Base-by-base conservation (phyloP, 2,113 vertebrate genomes). In the Eptesicus fuscus region DNA sequence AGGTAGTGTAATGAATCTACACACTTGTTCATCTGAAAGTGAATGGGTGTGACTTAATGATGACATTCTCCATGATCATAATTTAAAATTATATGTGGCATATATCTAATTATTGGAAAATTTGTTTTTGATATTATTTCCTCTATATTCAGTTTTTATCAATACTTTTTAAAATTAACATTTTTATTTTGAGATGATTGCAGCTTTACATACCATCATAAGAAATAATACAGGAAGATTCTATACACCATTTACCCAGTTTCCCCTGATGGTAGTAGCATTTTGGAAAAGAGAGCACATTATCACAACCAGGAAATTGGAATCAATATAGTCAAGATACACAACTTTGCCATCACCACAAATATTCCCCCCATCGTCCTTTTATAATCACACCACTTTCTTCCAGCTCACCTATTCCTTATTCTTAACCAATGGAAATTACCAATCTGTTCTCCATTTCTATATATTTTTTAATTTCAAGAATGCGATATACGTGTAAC, bases 51-150 rank as follows among this genome's bases (percentile, higher is more conserved):
- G 16, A 80, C 20, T 78, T 69, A 93, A 73, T 92, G 18, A 67
- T 65, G 32, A 56, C 42, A 67, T 0, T n/a, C 7, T 63, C 11
- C 11, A 76, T 65, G 7, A 7, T 74, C 10, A 77, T 56, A 63
- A 73, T 49, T 95, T 94, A 85, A 91, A 82, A 69, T 88, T 51
- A 53, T 18, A 42, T 1, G 14, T 37, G n/a, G 61, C 16, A 30
- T 71, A 13, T n/a, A 22, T 56, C 16, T 78, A 85, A 88, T 30
- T 56, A n/a, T 25, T 73, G 94, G 28, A 5, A 23, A 89, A 94
- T 65, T 95, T 8, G 32, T 35, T 82, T 85, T 86, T 18, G 20
- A 90, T 4, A 51, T 8, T 47, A 70, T 53, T 92, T 86, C 25
- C 18, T 22, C 20, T 78, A 25, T 12, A 18, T 74, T 83, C 42